These are phyloP conservation scores for Phataginus tetradactyla DNA, from an alignment of 2,797 vertebrate species.

Conservation along the genomic window DNA sequence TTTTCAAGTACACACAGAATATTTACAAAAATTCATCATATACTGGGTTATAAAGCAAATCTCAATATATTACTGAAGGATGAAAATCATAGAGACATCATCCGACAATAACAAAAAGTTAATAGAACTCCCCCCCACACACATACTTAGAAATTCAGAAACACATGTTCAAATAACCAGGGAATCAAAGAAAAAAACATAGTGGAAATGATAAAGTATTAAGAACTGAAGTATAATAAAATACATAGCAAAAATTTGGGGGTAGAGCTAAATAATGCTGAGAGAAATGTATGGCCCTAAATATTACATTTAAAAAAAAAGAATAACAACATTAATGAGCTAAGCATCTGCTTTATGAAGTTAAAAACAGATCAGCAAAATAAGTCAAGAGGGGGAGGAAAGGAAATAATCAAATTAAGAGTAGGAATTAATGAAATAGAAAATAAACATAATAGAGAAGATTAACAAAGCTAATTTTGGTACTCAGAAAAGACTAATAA, in stretches of 20 bases:
- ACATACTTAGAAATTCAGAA: neutral
- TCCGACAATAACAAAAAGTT: neutral
- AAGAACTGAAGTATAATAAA: neutral
- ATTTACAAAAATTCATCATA: neutral
- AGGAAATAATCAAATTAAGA: slow-evolving; percentile 25
- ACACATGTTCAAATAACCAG: neutral
- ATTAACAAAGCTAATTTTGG: neutral
- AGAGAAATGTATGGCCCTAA: slow-evolving; percentile 7
- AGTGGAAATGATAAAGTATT: neutral
- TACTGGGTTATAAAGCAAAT: neutral
- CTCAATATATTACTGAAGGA: neutral
- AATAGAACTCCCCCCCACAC: neutral
- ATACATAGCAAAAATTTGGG: neutral
- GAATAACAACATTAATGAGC: neutral
- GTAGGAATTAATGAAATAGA: slow-evolving; percentile 29
- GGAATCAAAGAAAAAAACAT: neutral
- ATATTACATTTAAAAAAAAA: neutral
- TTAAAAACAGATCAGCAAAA: slow-evolving; percentile 32
- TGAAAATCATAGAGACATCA: neutral
- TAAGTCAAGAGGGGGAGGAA: neutral
- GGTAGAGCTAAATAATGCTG: neutral
- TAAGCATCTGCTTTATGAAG: neutral
- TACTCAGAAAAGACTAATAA: neutral
- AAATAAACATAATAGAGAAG: slow-evolving; percentile 33
- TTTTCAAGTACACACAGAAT: neutral